Evolutionary conservation across 1,140 invertebrate genomes (phyloP), one percentile per base, ranked within the genome.

Genomic region (Leptestheria dahalacensis): DNA sequence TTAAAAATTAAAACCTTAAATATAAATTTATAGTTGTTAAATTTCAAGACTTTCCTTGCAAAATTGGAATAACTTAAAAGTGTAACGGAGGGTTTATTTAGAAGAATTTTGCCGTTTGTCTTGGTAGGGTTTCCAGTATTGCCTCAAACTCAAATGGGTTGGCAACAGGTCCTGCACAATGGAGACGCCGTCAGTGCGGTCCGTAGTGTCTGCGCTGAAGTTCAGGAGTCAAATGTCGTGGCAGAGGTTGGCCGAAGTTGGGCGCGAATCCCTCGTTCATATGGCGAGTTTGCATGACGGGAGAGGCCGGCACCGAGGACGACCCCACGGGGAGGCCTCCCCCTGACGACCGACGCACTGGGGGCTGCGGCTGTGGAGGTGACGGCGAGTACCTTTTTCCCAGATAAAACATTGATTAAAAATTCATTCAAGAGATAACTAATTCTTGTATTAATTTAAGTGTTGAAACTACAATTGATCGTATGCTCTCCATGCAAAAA

Each of bases 141-240:
- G n/a, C n/a, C n/a, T n/a, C n/a, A n/a, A n/a, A n/a, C n/a, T n/a
- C n/a, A n/a, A n/a, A n/a, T n/a, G n/a, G n/a, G n/a, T n/a, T n/a
- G n/a, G n/a, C n/a, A n/a, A n/a, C n/a, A n/a, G n/a, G n/a, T n/a
- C n/a, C n/a, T n/a, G n/a, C n/a, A n/a, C n/a, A n/a, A n/a, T n/a
- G n/a, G n/a, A n/a, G n/a, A n/a, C n/a, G n/a, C n/a, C 33, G 15
- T 41, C 33, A 55, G 23, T 33, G 53, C 53, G 26, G 53, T 20
- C 64, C 63, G 56, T 63, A 63, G 33, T 61, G 60, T 57, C 81
- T 76, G 62, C 83, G 74, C 66, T 84, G 82, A 18, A 80, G 82
- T 71, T 85, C 82, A 9, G 82, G 82, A 3, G 83, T 85, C 64
- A 83, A 83, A 66, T 81, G 81, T 61, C 48, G 48, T n/a, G 53